Base-by-base conservation (phyloP, 2,888 invertebrate genomes). In the Blomia tropicalis region DNA sequence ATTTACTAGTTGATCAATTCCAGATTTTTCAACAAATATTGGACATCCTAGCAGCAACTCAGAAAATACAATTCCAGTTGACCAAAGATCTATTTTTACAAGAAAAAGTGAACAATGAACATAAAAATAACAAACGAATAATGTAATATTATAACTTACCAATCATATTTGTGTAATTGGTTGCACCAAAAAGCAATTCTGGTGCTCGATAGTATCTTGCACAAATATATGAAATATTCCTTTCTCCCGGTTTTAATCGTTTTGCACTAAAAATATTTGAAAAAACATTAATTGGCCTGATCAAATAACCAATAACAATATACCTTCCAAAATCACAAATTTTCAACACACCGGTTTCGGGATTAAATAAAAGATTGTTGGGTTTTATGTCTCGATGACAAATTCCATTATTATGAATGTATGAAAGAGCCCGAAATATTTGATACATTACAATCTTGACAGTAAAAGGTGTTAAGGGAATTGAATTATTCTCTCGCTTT, bases 381-480 rank as follows among this genome's bases (percentile, higher is more conserved):
- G 98, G 98, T 79, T 98, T 98, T 73, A 98, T 98, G 79, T 98
- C 98, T 77, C 98, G 85, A 81, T 98, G 98, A 77, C 98, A 96
- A 74, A 96, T 92, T 70, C 96, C 96, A 77, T 92, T 80, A 73
- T 90, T 90, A 78, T 98, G 96, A 77, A 98, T 96, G 79, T 98
- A 98, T 71, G 93, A 95, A 78, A 98, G 82, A 77, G 93, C 93
- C 77, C 96, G 84, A 81, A 99, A 96, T 80, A 98, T 82, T 82
- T 98, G 95, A 81, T 95, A 96, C 93, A 95, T 95, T 79, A 95
- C 95, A 76, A 95, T 83, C 91, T 96, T 95, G 79, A 98, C 95
- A 83, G 89, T 96, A 82, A 92, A 87, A 2, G 29, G 29, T n/a
- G 25, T 56, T 81, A 93, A 89, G 74, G 98, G 96, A 83, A 99